These are phyloP conservation scores for Spodoptera picta DNA, from an alignment of 2,888 invertebrate genomes.

Conservation along the genomic window DNA sequence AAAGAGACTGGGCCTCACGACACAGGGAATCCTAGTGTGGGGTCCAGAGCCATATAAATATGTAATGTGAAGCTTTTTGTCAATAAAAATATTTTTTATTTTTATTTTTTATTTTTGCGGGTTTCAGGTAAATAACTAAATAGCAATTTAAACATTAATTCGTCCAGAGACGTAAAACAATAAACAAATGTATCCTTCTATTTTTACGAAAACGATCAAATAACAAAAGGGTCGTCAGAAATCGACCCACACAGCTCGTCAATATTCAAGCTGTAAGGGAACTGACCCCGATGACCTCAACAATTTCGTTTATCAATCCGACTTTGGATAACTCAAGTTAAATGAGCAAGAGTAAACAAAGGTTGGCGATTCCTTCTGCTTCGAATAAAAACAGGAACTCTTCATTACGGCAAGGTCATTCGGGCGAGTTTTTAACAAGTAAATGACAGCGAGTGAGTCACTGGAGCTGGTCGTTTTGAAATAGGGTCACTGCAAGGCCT, in stretches of 20 bases:
- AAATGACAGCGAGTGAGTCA: constrained; percentile 76
- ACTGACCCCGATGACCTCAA: constrained; percentile 18
- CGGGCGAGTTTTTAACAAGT: constrained; percentile 70
- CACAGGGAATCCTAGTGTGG: too few species aligned
- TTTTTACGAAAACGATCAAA: too few species aligned
- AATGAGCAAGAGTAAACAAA: constrained; percentile 45
- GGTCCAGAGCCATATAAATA: too few species aligned
- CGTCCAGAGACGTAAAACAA: too few species aligned
- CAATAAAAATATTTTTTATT: too few species aligned
- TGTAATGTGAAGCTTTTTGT: too few species aligned
- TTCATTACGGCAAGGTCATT: constrained; percentile 71
- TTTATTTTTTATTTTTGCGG: too few species aligned
- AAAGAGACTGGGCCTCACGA: too few species aligned
- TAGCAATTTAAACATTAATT: too few species aligned
- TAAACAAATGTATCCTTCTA: too few species aligned
- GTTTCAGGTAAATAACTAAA: too few species aligned
- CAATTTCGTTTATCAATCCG: constrained; percentile 40
- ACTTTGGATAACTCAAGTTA: constrained; percentile 39
- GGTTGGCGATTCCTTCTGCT: constrained; percentile 33
- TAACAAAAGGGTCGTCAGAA: background rate
- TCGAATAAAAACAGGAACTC: constrained; percentile 68
- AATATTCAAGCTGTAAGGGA: constrained; percentile 8
- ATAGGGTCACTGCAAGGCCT: constrained; percentile 65
- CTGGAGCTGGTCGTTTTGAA: constrained; percentile 44
- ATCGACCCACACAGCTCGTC: constrained; percentile 11